A percentile compares a stretch with the other conserved stretches of the same genome.
phyloP scores from a whole-genome alignment of 2,888 invertebrate species.

The Drosophila subquinaria region DNA sequence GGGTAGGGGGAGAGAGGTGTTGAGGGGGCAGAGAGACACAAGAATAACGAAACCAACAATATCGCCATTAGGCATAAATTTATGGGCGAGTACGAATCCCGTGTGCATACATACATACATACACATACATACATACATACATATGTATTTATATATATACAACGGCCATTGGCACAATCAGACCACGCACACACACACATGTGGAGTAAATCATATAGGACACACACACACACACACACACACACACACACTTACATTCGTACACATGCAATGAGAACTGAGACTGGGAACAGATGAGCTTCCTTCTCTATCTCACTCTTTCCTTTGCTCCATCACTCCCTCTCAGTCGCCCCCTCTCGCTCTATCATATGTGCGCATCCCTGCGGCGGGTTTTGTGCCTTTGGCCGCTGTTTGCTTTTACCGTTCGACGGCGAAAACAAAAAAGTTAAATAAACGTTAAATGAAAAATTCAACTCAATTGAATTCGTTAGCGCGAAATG shows the following conservation, averaged over 20 bases:
- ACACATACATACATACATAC: conserved; percentile 15
- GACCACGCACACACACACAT: conserved; percentile 24
- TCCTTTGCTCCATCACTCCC: neutral
- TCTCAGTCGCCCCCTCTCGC: neutral
- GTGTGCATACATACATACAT: conserved; percentile 17
- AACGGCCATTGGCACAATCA: conserved; percentile 75
- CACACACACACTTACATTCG: neutral
- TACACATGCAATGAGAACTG: conserved; percentile 11
- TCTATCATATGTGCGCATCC: conserved; percentile 31
- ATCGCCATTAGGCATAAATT: conserved; percentile 81
- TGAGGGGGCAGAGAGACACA: conserved; percentile 6
- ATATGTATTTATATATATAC: conserved; percentile 26
- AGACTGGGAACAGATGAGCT: conserved; percentile 30
- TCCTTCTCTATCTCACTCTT: conserved; percentile 3
- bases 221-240: conserved; percentile 3
- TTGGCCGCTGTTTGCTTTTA: conserved; percentile 46
- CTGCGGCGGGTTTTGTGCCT: conserved; percentile 51
- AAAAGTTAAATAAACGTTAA: conserved; percentile 81
- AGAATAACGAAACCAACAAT: conserved; percentile 64
- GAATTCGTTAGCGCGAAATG: conserved; percentile 84
- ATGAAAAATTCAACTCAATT: conserved; percentile 84
- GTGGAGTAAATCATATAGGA: conserved; percentile 10
- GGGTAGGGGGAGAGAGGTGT: neutral
- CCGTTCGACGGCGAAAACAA: conserved; percentile 51
- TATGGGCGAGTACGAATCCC: conserved; percentile 55